Base-by-base conservation (phyloP, 2,797 vertebrate species). In the Eutrigla gurnardus region DNA sequence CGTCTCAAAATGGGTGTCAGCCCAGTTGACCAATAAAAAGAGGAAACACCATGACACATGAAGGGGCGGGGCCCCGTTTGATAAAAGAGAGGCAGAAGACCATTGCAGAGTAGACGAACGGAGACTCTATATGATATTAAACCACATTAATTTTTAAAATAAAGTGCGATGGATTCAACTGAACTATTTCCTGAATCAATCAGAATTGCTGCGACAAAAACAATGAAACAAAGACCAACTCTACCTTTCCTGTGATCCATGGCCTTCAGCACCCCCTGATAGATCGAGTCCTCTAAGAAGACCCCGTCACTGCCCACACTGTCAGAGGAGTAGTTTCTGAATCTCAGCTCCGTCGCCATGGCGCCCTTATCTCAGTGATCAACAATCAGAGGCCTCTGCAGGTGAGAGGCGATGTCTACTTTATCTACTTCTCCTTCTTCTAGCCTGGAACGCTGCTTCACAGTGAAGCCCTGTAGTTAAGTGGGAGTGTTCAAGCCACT, bases 191-290 rank as follows among this genome's bases (percentile, higher is more conserved):
- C n/a, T 5, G 11, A 25, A 43, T 43, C 4, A 35, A 54, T 25
- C 49, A 47, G 0, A 33, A 50, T 10, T 36, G 13, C 25, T 25
- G 25, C 25, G 25, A 25, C 25, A 37, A 9, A 36, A 52, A 42
- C 11, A 47, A 42, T 9, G 5, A 11, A 17, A 37, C 33, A 11
- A 64, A 2, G 8, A 33, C 32, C 12, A 3, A 55, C 65, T 70
- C 79, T 94, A 96, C 95, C 95, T 95, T 95, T 96, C 79, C 85
- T 94, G 91, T 71, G 52, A 13, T 93, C 93, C 77, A 59, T 92
- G 73, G 91, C 54, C 66, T 17, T 90, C 46, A 96, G 93, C 83
- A 86, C 78, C 68, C 90, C 91, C 70, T 94, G 92, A 74, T 91
- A 93, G 73, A 69, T 82, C 15, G 79, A 63, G 13, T 95, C 93